Evolutionary conservation across 2,888 invertebrate species (phyloP), one percentile per base, ranked within the genome.

Genomic region (Caenorhabditis panamensis): DNA sequence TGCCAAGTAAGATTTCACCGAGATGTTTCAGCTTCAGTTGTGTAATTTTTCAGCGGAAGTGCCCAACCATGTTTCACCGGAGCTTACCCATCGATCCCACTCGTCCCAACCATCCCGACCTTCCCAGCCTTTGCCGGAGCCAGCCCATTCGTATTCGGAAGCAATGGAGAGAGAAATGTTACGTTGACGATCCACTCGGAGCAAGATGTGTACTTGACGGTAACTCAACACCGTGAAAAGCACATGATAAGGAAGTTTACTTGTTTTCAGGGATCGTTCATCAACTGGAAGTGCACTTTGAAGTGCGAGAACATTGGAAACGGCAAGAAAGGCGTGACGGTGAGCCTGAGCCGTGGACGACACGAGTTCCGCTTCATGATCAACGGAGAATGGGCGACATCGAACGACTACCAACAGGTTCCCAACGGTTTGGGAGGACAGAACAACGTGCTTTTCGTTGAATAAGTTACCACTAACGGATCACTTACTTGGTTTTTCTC

Each of bases 351-450:
- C n/a, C 77, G 82, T 8, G 89, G 88, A 72, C 71, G 83, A 54
- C 82, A 89, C 79, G 87, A 89, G 72, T 89, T 89, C 81, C 85
- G 89, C 8, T 89, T 89, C 80, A 75, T 88, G 76, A 77, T 84
- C 63, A 86, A 88, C 73, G 89, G 89, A 24, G 58, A 83, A 49
- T 89, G 86, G 87, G 61, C 71, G 8, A 88, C 87, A 28, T 85
- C 84, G 22, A 54, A 51, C 54, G 64, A 82, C 54, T 87, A 83
- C 62, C 77, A 82, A 41, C 72, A 78, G 47, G 80, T 82, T 44
- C 78, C 82, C 56, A 87, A 87, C 67, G 84, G 84, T 8, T 75
- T 82, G 51, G 86, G 86, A 59, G 80, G 84, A 36, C 69, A 79
- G 24, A 87, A 87, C 78, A 86, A 87, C 66, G 54, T 85, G 59